phyloP scores from a whole-genome alignment of 1,140 invertebrate genomes.

The Oryctes rhinoceros region DNA sequence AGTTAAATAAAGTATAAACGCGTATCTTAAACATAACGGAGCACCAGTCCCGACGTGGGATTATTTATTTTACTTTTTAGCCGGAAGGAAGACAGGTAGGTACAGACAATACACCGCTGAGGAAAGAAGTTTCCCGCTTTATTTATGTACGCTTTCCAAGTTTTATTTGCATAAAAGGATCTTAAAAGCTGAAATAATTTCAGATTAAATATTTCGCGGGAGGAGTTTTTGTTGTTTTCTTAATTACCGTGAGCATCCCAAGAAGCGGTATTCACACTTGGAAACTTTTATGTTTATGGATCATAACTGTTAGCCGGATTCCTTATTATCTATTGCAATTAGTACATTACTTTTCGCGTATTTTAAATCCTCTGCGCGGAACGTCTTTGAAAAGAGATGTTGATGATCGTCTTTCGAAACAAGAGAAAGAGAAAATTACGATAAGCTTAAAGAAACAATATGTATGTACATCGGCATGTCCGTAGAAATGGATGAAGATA shows the following conservation, averaged over 20 bases:
- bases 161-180: conserved; percentile 33
- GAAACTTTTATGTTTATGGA: conserved; percentile 24
- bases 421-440: background rate
- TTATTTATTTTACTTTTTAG: conserved; percentile 26
- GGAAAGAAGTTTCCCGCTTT: conserved; percentile 27
- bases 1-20: conserved; percentile 13
- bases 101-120: conserved; percentile 24
- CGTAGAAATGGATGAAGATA: no score
- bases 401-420: background rate
- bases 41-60: background rate
- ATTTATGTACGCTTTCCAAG: conserved; percentile 29
- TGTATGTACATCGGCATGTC: no score
- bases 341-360: conserved; percentile 12
- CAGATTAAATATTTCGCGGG: conserved; percentile 29
- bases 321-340: conserved; percentile 23
- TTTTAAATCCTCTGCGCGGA: background rate
- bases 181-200: conserved; percentile 35
- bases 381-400: background rate
- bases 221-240: conserved; percentile 36
- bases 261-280: conserved; percentile 20
- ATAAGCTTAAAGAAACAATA: no score
- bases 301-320: conserved; percentile 28
- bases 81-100: conserved; percentile 34
- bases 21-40: conserved; percentile 18
- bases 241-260: conserved; percentile 6